A percentile compares a stretch with the other conserved stretches of the same genome.
Evolutionary conservation across 2,888 invertebrate genomes (phyloP).

Genomic region (Petrophora chlorosata): DNA sequence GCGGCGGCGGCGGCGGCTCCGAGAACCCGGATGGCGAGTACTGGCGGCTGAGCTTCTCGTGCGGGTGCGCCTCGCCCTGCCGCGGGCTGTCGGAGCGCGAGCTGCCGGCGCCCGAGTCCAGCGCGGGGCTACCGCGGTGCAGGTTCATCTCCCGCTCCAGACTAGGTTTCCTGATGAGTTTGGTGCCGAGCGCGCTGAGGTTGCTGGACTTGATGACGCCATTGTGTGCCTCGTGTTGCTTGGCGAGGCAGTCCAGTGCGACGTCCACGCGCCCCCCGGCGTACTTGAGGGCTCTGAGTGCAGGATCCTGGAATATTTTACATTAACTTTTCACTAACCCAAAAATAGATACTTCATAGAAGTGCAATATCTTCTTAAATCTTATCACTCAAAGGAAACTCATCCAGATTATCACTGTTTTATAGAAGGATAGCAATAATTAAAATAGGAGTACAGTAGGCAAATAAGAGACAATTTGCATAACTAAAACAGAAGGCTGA

Average conservation of each 20-base stretch:
- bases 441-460: no score
- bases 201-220: slow-evolving; percentile 81
- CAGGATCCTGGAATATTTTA: slow-evolving; percentile 84
- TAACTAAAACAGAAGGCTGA: no score
- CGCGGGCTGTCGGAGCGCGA: slow-evolving; percentile 95
- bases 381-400: no score
- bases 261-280: slow-evolving; percentile 88
- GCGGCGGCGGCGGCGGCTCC: slow-evolving; percentile 89
- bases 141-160: slow-evolving; percentile 91
- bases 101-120: slow-evolving; percentile 94
- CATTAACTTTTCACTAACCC: neutral
- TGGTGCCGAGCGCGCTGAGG: slow-evolving; percentile 85
- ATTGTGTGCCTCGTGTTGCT: slow-evolving; percentile 84
- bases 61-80: slow-evolving; percentile 86
- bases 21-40: slow-evolving; percentile 87
- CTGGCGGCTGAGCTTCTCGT: slow-evolving; percentile 86
- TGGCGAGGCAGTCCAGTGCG: slow-evolving; percentile 87
- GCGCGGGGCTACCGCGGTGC: slow-evolving; percentile 92
- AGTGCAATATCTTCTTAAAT: no score
- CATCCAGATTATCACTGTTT: no score
- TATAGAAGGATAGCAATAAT: no score
- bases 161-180: slow-evolving; percentile 94
- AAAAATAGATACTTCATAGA: no score
- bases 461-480: no score
- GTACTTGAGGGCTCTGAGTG: slow-evolving; percentile 87